Base-by-base conservation (phyloP, 2,888 invertebrate genomes). In the Ectemnius lituratus region DNA sequence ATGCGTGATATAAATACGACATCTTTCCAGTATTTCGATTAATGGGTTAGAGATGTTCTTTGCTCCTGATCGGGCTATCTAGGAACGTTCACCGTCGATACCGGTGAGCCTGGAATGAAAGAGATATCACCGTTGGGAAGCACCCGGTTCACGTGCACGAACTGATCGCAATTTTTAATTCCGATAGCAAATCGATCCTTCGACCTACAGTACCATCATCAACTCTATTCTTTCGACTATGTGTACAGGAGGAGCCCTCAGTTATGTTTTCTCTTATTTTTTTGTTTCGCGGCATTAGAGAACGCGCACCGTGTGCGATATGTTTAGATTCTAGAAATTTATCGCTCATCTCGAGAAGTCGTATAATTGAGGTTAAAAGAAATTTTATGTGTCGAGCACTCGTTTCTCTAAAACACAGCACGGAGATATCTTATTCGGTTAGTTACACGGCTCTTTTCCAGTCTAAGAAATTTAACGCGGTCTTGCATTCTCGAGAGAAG, bases 251-350 rank as follows among this genome's bases (percentile, higher is more conserved):
- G 80, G 27, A 62, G 80, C 66, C 75, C 78, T 83, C 76, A 70
- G 74, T 79, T 79, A 79, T 78, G 76, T 78, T 83, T 37, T 37
- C 37, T 37, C 37, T 11, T 37, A 37, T 4, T 37, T 37, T 67
- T 70, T 76, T 62, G 58, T 57, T 27, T 78, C 73, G 76, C 73
- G 79, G 76, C 80, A 74, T 81, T 73, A 72, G 49, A 14, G 68
- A 57, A 65, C 58, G 77, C 68, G 78, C 76, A 82, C 82, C 84
- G 1, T 11, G 82, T 82, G 90, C 89, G 90, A 90, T 90, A 90
- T 89, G 37, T 89, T 89, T 52, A 88, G 87, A 87, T 83, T 84
- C 86, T 88, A 88, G 87, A 88, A 86, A 85, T 85, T 45, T 58
- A 27, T 70, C 59, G 71, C 28, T 79, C 76, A 37, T 52, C 23